phyloP scores from a whole-genome alignment of 2,113 vertebrate species.

The Steatornis caripensis region DNA sequence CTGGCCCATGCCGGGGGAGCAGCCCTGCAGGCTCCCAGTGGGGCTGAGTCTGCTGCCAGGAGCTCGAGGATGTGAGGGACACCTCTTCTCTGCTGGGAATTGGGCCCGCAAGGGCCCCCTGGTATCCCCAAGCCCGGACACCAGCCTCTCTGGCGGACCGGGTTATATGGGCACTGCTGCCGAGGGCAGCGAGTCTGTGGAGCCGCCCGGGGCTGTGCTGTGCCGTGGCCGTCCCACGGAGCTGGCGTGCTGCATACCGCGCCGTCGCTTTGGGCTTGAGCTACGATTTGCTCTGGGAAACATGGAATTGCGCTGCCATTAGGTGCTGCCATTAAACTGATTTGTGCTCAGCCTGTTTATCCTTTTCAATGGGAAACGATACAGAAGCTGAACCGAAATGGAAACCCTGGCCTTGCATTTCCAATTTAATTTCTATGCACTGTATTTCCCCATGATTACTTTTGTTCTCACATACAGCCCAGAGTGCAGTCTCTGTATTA shows the following conservation, averaged over 20 bases:
- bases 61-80: background rate
- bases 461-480: constrained; percentile 27
- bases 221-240: rapidly evolving
- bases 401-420: constrained; percentile 14
- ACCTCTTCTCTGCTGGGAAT: background rate
- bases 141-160: background rate
- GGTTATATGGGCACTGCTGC: background rate
- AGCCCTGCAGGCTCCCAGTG: background rate
- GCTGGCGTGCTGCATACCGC: rapidly evolving
- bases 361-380: background rate
- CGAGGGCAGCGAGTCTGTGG: background rate
- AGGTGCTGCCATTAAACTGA: constrained; percentile 45
- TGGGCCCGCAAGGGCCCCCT: background rate
- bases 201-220: background rate
- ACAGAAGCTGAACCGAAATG: background rate
- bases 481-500: background rate
- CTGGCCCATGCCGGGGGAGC: background rate
- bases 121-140: background rate
- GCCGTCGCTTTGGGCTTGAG: background rate
- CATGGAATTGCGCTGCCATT: background rate
- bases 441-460: constrained; percentile 1
- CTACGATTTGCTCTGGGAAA: background rate
- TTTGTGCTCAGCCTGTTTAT: constrained; percentile 42
- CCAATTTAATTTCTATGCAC: background rate
- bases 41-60: rapidly evolving